phyloP scores from a whole-genome alignment of 2,113 vertebrate species.

The Chionodraco myersi region DNA sequence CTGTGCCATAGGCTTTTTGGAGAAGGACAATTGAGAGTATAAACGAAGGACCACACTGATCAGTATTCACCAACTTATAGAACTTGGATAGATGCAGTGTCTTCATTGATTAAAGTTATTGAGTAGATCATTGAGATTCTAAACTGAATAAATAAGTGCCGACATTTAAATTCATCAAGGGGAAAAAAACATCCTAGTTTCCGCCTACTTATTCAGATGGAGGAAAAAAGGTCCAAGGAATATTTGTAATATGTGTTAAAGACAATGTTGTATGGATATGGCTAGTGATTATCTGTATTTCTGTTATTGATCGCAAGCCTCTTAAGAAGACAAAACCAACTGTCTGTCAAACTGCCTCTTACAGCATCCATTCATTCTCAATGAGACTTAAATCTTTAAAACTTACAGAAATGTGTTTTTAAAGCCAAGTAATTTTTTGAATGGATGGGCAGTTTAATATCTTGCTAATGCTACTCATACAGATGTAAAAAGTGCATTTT shows the following conservation, averaged over 20 bases:
- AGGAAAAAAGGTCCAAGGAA: neutral
- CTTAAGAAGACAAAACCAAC: neutral
- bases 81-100: neutral
- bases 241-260: neutral
- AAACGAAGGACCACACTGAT: neutral
- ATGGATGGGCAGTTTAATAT: neutral
- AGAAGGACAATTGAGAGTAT: neutral
- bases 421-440: neutral
- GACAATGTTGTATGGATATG: neutral
- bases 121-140: neutral
- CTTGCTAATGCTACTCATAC: neutral
- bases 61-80: neutral
- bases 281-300: neutral
- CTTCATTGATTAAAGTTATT: neutral
- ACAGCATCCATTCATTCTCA: too few species aligned
- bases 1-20: neutral
- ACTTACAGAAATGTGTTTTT: neutral
- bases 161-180: conserved; percentile 14
- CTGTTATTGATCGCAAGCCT: neutral
- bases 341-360: neutral
- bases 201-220: too few species aligned
- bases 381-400: too few species aligned
- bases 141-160: neutral
- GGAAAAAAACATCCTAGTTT: neutral
- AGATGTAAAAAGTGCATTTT: neutral